Evolutionary conservation across 2,113 vertebrate genomes (phyloP), one percentile per base, ranked within the genome.

Genomic region (Pterocles gutturalis): DNA sequence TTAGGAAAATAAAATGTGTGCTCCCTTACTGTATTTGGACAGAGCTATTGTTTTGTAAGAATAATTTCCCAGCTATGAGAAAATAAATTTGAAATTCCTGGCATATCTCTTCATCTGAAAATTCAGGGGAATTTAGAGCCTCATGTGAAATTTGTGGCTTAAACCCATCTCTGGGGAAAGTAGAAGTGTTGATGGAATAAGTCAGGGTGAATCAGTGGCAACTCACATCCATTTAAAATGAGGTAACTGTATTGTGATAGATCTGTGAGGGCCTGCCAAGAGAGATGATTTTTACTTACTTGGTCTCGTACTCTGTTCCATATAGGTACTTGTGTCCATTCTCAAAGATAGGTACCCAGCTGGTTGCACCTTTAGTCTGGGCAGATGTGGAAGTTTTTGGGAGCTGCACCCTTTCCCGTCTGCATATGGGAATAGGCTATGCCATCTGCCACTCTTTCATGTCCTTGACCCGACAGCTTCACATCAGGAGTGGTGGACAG

Each of bases 1-100:
- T 95, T 81, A 60, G 84, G 66, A 93, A 31, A 79, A 64, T 90
- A 66, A 86, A 83, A 21, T 0, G 0, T 90, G 29, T 87, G 25
- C 41, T 82, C 7, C 3, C 62, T 87, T 83, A 53, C 33, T 92
- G n/a, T 87, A 60, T 90, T 95, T 89, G 64, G 67, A 67, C 80
- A 70, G 51, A 78, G 60, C 51, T 81, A 66, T 51, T 87, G 36
- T 73, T 93, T 94, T 87, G 20, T 83, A 78, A 70, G 72, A 94
- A 78, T 66, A 78, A 82, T 89, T 94, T 87, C 18, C 43, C 5
- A 7, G 33, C 33, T 81, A 55, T 1, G 3, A 48, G 26, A 89
- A 96, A 91, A 89, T 33, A 91, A 87, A 66, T 34, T 65, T 57
- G 18, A 70, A 62, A 84, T 78, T 87, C 83, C 24, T 89, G 43